Percentiles rank a stretch among this genome's conserved stretches.
phyloP scores from a whole-genome alignment of 2,888 invertebrate genomes.

The Xylocampa areola region DNA sequence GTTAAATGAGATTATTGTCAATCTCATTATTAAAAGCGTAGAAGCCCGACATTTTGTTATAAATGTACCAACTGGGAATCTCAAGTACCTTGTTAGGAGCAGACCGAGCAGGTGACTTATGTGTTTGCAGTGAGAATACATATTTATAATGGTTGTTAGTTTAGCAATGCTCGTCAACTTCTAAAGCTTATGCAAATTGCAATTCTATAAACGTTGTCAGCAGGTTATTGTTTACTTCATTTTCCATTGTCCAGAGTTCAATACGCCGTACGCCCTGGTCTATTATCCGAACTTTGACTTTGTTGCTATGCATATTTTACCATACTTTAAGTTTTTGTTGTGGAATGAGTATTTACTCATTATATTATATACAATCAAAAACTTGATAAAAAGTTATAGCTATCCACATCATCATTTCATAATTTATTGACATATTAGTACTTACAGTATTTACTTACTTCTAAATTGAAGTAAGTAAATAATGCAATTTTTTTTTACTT shows the following conservation, averaged over 20 bases:
- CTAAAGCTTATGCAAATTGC: slow-evolving; percentile 37
- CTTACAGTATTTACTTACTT: too few species aligned
- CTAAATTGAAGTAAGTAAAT: too few species aligned
- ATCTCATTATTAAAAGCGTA: slow-evolving; percentile 59
- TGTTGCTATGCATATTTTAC: slow-evolving; percentile 27
- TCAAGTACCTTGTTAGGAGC: slow-evolving; percentile 22
- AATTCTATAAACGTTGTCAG: slow-evolving; percentile 33
- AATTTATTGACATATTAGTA: neutral
- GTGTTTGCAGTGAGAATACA: slow-evolving; percentile 37
- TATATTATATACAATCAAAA: slow-evolving; percentile 12
- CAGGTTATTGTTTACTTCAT: slow-evolving; percentile 48
- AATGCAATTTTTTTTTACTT: too few species aligned
- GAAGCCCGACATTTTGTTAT: slow-evolving; percentile 38
- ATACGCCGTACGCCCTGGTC: slow-evolving; percentile 23
- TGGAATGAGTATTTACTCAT: slow-evolving; percentile 15
- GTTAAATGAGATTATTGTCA: slow-evolving; percentile 62
- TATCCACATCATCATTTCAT: slow-evolving; percentile 2
- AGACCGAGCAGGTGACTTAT: slow-evolving; percentile 18
- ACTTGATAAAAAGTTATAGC: slow-evolving; percentile 7
- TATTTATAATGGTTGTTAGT: slow-evolving; percentile 38
- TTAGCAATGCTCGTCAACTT: slow-evolving; percentile 29
- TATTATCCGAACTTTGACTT: slow-evolving; percentile 49
- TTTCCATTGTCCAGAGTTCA: slow-evolving; percentile 36
- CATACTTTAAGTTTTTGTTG: slow-evolving; percentile 21
- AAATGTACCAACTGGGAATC: slow-evolving; percentile 12